Base-by-base conservation (phyloP, 1,140 invertebrate species). In the Macrobrachium nipponense region DNA sequence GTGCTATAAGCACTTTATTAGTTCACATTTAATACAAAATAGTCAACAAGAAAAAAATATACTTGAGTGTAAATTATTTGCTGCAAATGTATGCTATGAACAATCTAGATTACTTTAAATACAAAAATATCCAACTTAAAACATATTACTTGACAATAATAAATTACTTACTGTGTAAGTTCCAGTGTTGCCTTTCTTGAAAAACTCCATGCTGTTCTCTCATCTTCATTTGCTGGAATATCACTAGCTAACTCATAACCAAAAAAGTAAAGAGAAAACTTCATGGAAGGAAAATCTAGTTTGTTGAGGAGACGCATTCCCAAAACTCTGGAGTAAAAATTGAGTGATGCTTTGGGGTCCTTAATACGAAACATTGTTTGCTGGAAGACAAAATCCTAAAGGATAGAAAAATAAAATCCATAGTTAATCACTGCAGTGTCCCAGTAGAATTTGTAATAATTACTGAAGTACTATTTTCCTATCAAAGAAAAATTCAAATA, bases 331-430 rank as follows among this genome's bases (percentile, higher is more conserved):
- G 96, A 96, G 91, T 99, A 99, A 91, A 98, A 99, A 51, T 96
- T 95, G 60, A 99, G 90, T 0, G 96, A 96, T 86, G 93, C 94
- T 89, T 94, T 93, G 2, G 97, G 97, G 91, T 98, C 97, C 91
- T 98, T 98, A 75, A 98, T 97, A 80, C 97, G 93, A 90, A 96
- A 96, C 97, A 98, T 99, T 12, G 97, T 98, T 93, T 98, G 97
- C 93, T 98, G 97, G 91, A 98, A 96, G 82, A 98, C 93, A 90
- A 96, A 98, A 78, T 96, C 96, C 95, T 96, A 91, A 59, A 92
- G 93, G 89, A 82, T 79, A 80, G 87, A 83, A 87, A 83, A 82
- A 64, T 79, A 61, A 68, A 68, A 11, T 3, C 15, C 6, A n/a
- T 11, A 68, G 23, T 68, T 10, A 68, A 17, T 68, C 15, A 68